These are phyloP conservation scores for Leptura quadrifasciata DNA, from an alignment of 2,888 invertebrate genomes.

Conservation along the genomic window DNA sequence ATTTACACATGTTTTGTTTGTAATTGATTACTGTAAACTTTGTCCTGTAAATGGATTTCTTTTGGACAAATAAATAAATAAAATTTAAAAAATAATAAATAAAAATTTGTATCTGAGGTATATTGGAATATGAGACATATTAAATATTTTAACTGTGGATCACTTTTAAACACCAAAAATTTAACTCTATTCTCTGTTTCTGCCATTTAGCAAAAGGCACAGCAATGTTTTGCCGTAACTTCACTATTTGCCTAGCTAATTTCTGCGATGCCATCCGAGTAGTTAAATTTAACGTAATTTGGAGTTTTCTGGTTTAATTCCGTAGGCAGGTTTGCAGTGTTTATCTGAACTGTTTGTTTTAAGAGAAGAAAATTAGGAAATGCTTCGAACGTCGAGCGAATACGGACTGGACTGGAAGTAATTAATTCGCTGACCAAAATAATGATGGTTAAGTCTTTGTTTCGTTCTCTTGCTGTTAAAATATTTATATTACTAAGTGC, in stretches of 20 bases:
- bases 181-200: no score
- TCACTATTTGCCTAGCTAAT: slow-evolving; percentile 10
- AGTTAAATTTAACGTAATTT: slow-evolving; percentile 28
- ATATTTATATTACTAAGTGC: slow-evolving; percentile 42
- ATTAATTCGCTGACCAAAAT: slow-evolving; percentile 50
- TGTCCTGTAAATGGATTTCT: no score
- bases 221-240: neutral
- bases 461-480: slow-evolving; percentile 44
- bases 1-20: no score
- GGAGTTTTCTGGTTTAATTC: slow-evolving; percentile 6
- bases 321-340: slow-evolving; percentile 26
- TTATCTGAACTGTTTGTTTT: slow-evolving; percentile 22
- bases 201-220: neutral
- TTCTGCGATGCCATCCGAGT: slow-evolving; percentile 21
- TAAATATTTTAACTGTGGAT: no score
- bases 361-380: slow-evolving; percentile 24
- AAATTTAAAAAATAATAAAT: no score
- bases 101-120: no score
- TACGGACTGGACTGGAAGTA: slow-evolving; percentile 45
- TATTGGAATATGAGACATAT: no score
- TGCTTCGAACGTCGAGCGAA: slow-evolving; percentile 16
- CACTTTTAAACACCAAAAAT: no score
- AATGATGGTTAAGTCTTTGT: slow-evolving; percentile 49
- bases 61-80: no score
- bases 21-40: no score